Percentiles rank a stretch among this genome's conserved stretches.
Conservation (phyloP, 2,113 vertebrate genomes). For the Hippocampus mohnikei region DNA sequence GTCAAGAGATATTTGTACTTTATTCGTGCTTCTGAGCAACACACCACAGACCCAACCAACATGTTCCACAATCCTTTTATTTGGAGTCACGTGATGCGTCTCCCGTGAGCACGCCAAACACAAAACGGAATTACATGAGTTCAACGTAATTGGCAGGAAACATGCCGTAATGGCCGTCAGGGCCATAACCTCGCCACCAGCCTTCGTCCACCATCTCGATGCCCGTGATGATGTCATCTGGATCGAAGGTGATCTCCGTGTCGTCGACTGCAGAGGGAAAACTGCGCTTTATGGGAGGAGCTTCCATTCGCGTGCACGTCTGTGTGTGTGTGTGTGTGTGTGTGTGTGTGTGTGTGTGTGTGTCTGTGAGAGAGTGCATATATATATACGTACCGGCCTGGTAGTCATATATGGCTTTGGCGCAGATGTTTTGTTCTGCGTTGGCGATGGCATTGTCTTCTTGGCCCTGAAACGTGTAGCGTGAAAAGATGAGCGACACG, state of each 20-base stretch:
- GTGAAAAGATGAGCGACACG: not conserved
- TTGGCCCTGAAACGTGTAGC: constrained; percentile 23
- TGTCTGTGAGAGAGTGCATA: not conserved
- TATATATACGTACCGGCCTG: constrained; percentile 78
- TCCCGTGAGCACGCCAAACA: too few species aligned
- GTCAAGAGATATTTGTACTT: too few species aligned
- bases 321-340: not conserved
- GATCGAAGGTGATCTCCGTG: constrained; percentile 90
- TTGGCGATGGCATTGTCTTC: not conserved
- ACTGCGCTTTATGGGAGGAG: not conserved
- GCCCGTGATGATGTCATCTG: constrained; percentile 84
- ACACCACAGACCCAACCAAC: too few species aligned
- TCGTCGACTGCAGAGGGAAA: constrained; percentile 75
- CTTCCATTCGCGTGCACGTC: constrained; percentile 14
- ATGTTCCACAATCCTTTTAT: too few species aligned
- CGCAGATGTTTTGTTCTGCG: constrained; percentile 65
- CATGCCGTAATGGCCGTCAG: constrained; percentile 83
- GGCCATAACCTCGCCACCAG: constrained; percentile 88
- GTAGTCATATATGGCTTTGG: constrained; percentile 89
- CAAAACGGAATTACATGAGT: constrained; percentile 34
- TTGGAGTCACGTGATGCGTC: too few species aligned
- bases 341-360: not conserved
- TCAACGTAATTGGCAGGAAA: constrained; percentile 95
- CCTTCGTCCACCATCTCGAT: constrained; percentile 91
- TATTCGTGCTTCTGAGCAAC: too few species aligned